A percentile compares a stretch with the other conserved stretches of the same genome.
Conservation (phyloP, 2,888 invertebrate species). For the Parnassius apollo region DNA sequence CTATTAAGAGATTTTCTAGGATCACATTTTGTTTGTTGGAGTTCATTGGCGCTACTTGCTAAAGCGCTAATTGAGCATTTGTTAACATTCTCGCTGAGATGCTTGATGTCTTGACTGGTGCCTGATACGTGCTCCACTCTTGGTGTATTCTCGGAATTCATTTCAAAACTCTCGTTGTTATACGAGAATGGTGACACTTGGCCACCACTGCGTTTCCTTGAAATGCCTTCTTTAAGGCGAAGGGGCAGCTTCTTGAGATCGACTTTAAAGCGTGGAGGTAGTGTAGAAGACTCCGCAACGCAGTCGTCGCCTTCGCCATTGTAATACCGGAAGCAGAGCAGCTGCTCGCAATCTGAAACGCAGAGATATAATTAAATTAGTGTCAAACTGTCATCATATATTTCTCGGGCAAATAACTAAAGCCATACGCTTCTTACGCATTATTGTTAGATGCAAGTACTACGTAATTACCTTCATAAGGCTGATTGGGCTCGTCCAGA, state of each 20-base stretch:
- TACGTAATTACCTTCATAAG: slow-evolving; percentile 79
- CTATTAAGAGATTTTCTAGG: slow-evolving; percentile 74
- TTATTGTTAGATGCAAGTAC: background rate
- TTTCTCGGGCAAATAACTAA: background rate
- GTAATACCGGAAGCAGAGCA: slow-evolving; percentile 86
- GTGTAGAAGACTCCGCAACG: slow-evolving; percentile 81
- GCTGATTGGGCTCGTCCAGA: slow-evolving; percentile 84
- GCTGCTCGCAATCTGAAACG: slow-evolving; percentile 85
- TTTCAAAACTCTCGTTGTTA: slow-evolving; percentile 77
- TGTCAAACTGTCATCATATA: too few species aligned
- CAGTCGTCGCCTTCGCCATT: slow-evolving; percentile 84
- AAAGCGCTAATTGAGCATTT: slow-evolving; percentile 81
- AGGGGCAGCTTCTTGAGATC: slow-evolving; percentile 81
- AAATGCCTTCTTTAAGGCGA: slow-evolving; percentile 78
- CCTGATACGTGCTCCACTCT: slow-evolving; percentile 66
- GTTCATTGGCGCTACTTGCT: slow-evolving; percentile 71
- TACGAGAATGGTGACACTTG: slow-evolving; percentile 73
- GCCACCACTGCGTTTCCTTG: slow-evolving; percentile 72
- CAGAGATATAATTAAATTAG: background rate
- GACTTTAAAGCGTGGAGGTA: slow-evolving; percentile 73
- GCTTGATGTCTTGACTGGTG: slow-evolving; percentile 69
- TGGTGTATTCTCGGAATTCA: slow-evolving; percentile 68
- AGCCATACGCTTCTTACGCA: background rate
- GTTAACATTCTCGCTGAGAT: slow-evolving; percentile 75
- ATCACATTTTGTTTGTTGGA: slow-evolving; percentile 74